phyloP scores from a whole-genome alignment of 2,113 vertebrate genomes.

The Eulemur macaco region DNA sequence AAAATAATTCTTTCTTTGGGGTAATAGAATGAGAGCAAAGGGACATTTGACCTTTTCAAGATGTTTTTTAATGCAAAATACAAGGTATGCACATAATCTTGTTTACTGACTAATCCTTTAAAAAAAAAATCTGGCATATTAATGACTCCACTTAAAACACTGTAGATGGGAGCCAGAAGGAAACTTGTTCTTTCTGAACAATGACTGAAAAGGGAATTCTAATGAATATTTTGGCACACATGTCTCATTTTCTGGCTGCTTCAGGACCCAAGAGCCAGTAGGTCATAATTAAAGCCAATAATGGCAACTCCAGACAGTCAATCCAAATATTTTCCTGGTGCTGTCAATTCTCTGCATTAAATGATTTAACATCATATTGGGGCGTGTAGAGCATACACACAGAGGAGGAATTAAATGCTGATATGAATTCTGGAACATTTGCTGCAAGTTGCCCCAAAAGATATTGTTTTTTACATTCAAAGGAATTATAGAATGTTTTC shows the following conservation, averaged over 20 bases:
- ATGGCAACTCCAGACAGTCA: constrained; percentile 85
- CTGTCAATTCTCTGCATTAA: constrained; percentile 80
- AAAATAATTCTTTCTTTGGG: constrained; percentile 48
- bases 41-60: constrained; percentile 55
- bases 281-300: constrained; percentile 86
- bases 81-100: constrained; percentile 71
- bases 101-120: constrained; percentile 76
- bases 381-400: constrained; percentile 73
- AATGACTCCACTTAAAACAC: constrained; percentile 71
- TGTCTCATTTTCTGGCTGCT: constrained; percentile 83
- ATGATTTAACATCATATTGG: constrained; percentile 82
- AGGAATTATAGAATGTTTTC: constrained; percentile 74
- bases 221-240: constrained; percentile 85
- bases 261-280: constrained; percentile 84
- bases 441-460: constrained; percentile 70
- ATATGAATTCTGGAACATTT: constrained; percentile 76
- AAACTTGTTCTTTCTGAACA: constrained; percentile 82
- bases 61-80: constrained; percentile 63
- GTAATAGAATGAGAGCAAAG: constrained; percentile 59
- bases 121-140: constrained; percentile 81
- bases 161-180: constrained; percentile 80
- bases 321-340: constrained; percentile 85
- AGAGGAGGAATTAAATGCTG: constrained; percentile 79
- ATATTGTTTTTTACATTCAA: constrained; percentile 79
- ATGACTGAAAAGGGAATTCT: constrained; percentile 84